A percentile compares a stretch with the other conserved stretches of the same genome.
Evolutionary conservation across 2,797 vertebrate species (phyloP).

Genomic region (Typhlichthys subterraneus): DNA sequence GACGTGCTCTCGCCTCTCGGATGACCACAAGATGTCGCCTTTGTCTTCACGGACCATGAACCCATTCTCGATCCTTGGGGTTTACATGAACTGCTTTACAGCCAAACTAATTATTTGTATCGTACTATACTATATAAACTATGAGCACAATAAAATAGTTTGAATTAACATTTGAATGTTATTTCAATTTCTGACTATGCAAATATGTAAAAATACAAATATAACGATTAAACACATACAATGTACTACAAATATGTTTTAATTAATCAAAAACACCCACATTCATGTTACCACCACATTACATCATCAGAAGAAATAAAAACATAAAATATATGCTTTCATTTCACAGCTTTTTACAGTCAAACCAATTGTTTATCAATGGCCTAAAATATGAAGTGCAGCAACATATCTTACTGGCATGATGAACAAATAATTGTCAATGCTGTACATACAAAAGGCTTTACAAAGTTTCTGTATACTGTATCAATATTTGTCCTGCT

Average conservation of each 20-base stretch:
- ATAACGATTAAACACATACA: not conserved
- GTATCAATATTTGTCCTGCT: not conserved
- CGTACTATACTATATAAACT: not conserved
- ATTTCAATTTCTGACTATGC: not conserved
- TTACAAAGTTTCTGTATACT: no score
- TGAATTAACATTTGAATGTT: not conserved
- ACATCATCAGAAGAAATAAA: slow-evolving; percentile 19
- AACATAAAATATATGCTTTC: slow-evolving; percentile 32
- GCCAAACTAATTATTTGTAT: no score
- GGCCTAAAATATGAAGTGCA: slow-evolving; percentile 17
- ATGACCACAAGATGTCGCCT: not conserved
- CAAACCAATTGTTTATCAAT: slow-evolving; percentile 2
- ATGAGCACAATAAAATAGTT: not conserved
- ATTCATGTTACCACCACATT: slow-evolving; percentile 16
- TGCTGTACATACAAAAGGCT: no score
- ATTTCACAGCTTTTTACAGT: slow-evolving; percentile 39
- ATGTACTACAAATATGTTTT: slow-evolving; percentile 50
- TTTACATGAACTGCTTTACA: no score
- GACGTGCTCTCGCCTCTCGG: no score
- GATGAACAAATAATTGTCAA: not conserved
- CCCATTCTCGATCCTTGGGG: no score
- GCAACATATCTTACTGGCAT: slow-evolving; percentile 8
- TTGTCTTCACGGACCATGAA: not conserved
- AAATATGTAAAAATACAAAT: not conserved
- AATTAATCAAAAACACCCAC: slow-evolving; percentile 52